Evolutionary conservation across 1,140 invertebrate genomes (phyloP), one percentile per base, ranked within the genome.

Genomic region (Diorhabda carinulata): DNA sequence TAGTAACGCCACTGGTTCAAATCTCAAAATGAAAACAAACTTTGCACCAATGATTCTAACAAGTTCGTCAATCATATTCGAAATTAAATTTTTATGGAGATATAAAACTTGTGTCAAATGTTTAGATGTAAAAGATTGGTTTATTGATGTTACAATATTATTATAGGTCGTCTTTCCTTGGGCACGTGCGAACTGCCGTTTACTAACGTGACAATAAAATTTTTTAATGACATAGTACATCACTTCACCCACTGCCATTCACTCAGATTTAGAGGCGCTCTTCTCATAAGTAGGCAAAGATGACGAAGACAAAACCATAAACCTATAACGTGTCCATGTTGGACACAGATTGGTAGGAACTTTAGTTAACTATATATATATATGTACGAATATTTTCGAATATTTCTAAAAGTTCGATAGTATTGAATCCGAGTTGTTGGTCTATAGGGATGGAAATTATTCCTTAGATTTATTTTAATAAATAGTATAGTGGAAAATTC

Each of bases 91-190:
- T 79, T 79, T 78, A 79, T 78, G 74, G 77, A 73, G 72, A 72
- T 78, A 78, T 78, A 78, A 79, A 79, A 77, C 75, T 73, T 72
- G 76, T 79, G 76, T 79, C 77, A 78, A 79, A 78, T 76, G 77
- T 77, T 78, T 76, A 79, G 78, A 79, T 78, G 77, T 76, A 70
- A 72, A 68, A 77, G 77, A 78, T 78, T 76, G 73, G 76, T 78
- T 78, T 78, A 79, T 80, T 80, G 78, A 77, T 78, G 77, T 79
- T 77, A 80, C 78, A 78, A 78, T 79, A 79, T 79, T 78, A 78
- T 80, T 79, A 80, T 75, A 73, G 74, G 69, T 73, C 76, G 74
- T 78, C 47, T 52, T 25, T 52, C 47, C n/a, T 78, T 73, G 70
- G 72, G 71, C 77, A 79, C 78, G 78, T 80, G 78, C 76, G 76